Base-by-base conservation (phyloP, 1,140 invertebrate species). In the Gryllus bimaculatus region DNA sequence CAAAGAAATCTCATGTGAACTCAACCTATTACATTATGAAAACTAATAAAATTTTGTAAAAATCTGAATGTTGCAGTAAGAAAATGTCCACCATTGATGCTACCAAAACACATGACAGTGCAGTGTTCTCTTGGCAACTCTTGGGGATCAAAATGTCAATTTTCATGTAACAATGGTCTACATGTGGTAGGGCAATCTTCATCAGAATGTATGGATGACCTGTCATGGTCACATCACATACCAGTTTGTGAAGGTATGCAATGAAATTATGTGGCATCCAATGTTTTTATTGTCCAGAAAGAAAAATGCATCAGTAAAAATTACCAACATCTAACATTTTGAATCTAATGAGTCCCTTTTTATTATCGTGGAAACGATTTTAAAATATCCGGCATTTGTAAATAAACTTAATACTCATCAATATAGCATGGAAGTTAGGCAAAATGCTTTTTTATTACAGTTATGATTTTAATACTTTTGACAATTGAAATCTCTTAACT, bases 81-180 rank as follows among this genome's bases (percentile, higher is more conserved):
- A 12, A 76, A 73, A 39, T 79, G 79, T 48, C 49, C 79, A 8
- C 75, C 74, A 39, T 20, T 79, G 48, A 75, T 47, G 20, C 39
- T 77, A 39, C 79, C 48, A n/a, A 18, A 47, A 47, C 79, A 73
- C 20, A 48, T 49, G 21, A 13, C 47, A 8, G 79, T n/a, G 20
- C 18, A 39, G 8, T 79, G 79, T n/a, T 76, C 79, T 15, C 75
- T 73, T 6, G 75, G 48, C 10, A 76, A 49, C 13, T 48, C 73
- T 13, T 79, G 79, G 79, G 79, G 79, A 0, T 79, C 79, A 66
- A 20, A 26, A 73, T 79, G 79, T 77, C 79, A 73, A 10, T 47
- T 79, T 15, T 47, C 74, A 21, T 79, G 79, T 66, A 21, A 39
- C 26, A 47, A 76, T 21, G 79, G 75, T 8, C 18, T 54, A 8